Evolutionary conservation across 2,797 vertebrate genomes (phyloP).

Genomic region (Enteromius thamalakanensis): DNA sequence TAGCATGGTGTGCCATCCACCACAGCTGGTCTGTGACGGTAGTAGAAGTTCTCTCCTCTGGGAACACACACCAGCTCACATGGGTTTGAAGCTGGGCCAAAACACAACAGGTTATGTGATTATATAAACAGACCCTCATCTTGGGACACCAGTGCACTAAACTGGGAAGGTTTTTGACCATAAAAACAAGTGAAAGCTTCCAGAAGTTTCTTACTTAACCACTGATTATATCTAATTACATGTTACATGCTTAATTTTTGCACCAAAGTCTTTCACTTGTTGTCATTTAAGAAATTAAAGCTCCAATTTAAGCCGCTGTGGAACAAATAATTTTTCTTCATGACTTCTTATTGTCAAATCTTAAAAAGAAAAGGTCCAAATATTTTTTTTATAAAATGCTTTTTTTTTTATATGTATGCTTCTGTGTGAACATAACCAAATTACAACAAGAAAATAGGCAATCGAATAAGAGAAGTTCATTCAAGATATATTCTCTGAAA

Average conservation of each 20-base stretch:
- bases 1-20: constrained; percentile 89
- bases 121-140: not conserved
- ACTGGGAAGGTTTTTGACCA: not conserved
- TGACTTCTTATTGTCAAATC: too few relatives aligned
- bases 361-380: too few relatives aligned
- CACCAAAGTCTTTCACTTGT: not conserved
- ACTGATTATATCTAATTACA: constrained; percentile 1
- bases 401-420: not conserved
- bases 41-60: constrained; percentile 89
- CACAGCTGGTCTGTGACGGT: constrained; percentile 83
- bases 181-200: not conserved
- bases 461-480: not conserved
- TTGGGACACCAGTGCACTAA: not conserved
- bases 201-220: not conserved
- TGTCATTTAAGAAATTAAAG: constrained; percentile 9
- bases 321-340: not conserved
- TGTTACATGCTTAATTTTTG: not conserved
- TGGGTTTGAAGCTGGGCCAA: constrained; percentile 80
- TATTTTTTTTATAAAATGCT: too few relatives aligned
- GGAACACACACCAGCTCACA: constrained; percentile 93
- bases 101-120: constrained; percentile 12
- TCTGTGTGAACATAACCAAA: not conserved
- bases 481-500: too few relatives aligned
- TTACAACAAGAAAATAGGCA: not conserved
- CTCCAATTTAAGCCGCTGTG: not conserved